A percentile compares a stretch with the other conserved stretches of the same genome.
Evolutionary conservation across 2,888 invertebrate species (phyloP).

Genomic region (Coenonympha arcania): DNA sequence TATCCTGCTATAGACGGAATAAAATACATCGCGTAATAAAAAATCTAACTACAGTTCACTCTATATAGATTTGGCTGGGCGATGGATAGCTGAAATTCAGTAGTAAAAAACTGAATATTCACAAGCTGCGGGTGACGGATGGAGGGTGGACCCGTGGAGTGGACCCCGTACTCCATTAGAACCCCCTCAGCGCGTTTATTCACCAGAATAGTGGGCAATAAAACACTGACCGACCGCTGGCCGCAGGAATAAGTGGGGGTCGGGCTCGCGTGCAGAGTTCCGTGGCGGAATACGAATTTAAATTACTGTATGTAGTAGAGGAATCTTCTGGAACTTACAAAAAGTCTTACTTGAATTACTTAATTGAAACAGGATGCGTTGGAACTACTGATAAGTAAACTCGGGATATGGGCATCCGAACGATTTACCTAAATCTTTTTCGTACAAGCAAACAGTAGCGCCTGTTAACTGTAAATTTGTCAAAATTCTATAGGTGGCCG

Average conservation of each 20-base stretch:
- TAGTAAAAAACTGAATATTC: conserved; percentile 13
- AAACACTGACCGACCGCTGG: conserved; percentile 58
- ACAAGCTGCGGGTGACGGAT: conserved; percentile 9
- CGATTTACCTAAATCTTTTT: too few relatives aligned
- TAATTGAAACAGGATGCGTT: too few relatives aligned
- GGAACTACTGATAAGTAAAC: too few relatives aligned
- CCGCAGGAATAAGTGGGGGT: conserved; percentile 45
- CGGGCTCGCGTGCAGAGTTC: not conserved
- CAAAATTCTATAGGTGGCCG: too few relatives aligned
- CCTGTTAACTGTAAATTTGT: too few relatives aligned
- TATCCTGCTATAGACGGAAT: not conserved
- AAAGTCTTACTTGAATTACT: too few relatives aligned
- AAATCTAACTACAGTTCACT: not conserved
- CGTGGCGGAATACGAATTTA: not conserved
- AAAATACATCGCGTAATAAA: not conserved
- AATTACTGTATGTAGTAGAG: too few relatives aligned
- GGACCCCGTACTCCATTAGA: conserved; percentile 54
- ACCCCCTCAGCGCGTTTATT: conserved; percentile 52
- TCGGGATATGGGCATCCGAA: too few relatives aligned
- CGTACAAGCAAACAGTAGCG: too few relatives aligned
- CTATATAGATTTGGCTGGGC: too few relatives aligned
- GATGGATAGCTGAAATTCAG: conserved; percentile 9
- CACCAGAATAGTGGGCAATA: conserved; percentile 70
- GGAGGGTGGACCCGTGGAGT: conserved; percentile 4
- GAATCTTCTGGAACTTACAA: too few relatives aligned